These are phyloP conservation scores for Leucophora obtusa DNA, from an alignment of 2,888 invertebrate species.

Conservation along the genomic window DNA sequence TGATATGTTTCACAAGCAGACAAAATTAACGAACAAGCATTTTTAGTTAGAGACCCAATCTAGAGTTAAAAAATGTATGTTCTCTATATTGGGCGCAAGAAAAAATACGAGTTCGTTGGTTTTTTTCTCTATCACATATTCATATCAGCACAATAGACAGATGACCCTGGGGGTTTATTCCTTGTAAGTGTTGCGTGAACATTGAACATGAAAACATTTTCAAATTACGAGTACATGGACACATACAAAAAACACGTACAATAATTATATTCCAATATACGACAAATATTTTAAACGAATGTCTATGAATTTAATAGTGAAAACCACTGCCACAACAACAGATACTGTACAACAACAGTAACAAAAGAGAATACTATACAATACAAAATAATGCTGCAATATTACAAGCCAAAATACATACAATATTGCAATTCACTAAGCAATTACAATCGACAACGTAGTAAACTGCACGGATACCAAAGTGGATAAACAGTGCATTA, in stretches of 20 bases:
- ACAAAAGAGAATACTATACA: neutral
- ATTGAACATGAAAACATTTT: slow-evolving; percentile 8
- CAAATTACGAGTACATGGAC: neutral
- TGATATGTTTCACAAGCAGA: too few species aligned
- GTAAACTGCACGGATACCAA: neutral
- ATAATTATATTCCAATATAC: neutral
- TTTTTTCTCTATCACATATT: neutral
- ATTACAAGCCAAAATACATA: slow-evolving; percentile 18
- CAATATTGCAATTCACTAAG: slow-evolving; percentile 16
- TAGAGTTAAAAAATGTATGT: too few species aligned
- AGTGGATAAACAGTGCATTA: neutral
- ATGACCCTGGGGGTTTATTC: too few species aligned
- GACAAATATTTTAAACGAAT: neutral
- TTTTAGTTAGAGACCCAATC: too few species aligned
- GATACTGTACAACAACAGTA: neutral
- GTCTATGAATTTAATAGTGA: neutral
- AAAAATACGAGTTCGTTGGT: too few species aligned
- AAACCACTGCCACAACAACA: slow-evolving; percentile 2
- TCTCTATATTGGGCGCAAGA: too few species aligned
- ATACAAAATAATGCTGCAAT: slow-evolving; percentile 23
- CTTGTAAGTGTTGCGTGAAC: too few species aligned
- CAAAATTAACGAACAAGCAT: too few species aligned
- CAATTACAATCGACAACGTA: slow-evolving; percentile 21
- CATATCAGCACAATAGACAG: neutral
- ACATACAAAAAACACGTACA: neutral